These are phyloP conservation scores for Eurypyga helias DNA, from an alignment of 2,113 vertebrate genomes.

Conservation along the genomic window DNA sequence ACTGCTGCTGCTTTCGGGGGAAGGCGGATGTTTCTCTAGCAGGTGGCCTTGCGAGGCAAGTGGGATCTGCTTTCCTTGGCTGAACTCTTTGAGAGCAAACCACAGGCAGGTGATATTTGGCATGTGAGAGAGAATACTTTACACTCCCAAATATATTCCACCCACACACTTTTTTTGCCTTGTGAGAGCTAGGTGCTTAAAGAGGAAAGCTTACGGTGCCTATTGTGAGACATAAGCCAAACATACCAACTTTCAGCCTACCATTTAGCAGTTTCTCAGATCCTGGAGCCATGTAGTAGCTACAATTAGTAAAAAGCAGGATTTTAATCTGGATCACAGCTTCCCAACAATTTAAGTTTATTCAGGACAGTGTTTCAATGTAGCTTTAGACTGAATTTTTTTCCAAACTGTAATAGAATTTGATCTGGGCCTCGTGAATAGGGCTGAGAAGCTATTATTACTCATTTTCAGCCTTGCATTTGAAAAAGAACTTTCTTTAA, in stretches of 20 bases:
- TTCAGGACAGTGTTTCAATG: not conserved
- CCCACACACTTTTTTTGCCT: not conserved
- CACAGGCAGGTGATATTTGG: not conserved
- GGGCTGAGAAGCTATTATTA: not conserved
- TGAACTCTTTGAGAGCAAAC: constrained; percentile 4
- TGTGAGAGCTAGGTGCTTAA: not conserved
- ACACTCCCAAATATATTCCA: not conserved
- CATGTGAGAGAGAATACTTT: not conserved
- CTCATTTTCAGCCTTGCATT: not conserved
- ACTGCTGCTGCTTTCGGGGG: not conserved
- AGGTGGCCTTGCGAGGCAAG: not conserved
- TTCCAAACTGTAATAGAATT: not conserved
- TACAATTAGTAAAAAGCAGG: not conserved
- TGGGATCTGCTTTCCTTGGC: not conserved
- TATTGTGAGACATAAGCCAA: constrained; percentile 18
- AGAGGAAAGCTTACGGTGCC: not conserved
- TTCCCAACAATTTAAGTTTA: not conserved
- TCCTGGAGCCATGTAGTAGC: not conserved
- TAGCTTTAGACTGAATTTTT: not conserved
- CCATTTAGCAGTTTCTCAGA: not conserved
- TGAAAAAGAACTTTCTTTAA: not conserved
- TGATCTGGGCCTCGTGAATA: not conserved
- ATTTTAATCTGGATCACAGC: not conserved
- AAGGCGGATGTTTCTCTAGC: not conserved
- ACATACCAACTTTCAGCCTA: not conserved